These are phyloP conservation scores for Calliopum simillimum DNA, from an alignment of 2,888 invertebrate genomes.

Conservation along the genomic window DNA sequence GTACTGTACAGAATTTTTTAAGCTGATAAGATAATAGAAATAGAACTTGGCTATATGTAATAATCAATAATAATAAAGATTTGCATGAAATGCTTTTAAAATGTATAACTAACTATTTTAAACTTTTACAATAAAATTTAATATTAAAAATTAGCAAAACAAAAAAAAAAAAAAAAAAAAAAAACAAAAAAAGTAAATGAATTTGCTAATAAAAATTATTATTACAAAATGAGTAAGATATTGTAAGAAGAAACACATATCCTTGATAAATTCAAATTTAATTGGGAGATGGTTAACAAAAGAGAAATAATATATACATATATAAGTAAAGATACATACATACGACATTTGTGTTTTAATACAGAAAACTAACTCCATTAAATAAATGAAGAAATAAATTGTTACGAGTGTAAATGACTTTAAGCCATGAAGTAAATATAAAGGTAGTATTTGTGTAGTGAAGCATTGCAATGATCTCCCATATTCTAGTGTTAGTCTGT, in stretches of 20 bases:
- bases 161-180: background rate
- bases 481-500: no score
- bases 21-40: slow-evolving; percentile 10
- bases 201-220: background rate
- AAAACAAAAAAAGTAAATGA: no score
- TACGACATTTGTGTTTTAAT: slow-evolving; percentile 5
- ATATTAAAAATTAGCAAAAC: slow-evolving; percentile 8
- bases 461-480: slow-evolving; percentile 10
- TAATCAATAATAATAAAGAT: slow-evolving; percentile 40
- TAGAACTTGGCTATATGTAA: background rate
- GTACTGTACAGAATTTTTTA: slow-evolving; percentile 28
- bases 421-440: background rate
- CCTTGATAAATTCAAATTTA: background rate
- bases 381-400: slow-evolving; percentile 20
- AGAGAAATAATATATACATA: no score
- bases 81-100: slow-evolving; percentile 54
- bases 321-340: no score
- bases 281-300: no score
- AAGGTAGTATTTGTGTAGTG: slow-evolving; percentile 31
- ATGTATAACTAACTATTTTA: slow-evolving; percentile 30
- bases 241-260: slow-evolving; percentile 33
- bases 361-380: slow-evolving; percentile 14
- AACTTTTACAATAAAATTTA: slow-evolving; percentile 29
- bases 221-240: slow-evolving; percentile 6
- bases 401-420: background rate